Evolutionary conservation across 2,888 invertebrate species (phyloP), one percentile per base, ranked within the genome.

Genomic region (Eupeodes latifasciatus): DNA sequence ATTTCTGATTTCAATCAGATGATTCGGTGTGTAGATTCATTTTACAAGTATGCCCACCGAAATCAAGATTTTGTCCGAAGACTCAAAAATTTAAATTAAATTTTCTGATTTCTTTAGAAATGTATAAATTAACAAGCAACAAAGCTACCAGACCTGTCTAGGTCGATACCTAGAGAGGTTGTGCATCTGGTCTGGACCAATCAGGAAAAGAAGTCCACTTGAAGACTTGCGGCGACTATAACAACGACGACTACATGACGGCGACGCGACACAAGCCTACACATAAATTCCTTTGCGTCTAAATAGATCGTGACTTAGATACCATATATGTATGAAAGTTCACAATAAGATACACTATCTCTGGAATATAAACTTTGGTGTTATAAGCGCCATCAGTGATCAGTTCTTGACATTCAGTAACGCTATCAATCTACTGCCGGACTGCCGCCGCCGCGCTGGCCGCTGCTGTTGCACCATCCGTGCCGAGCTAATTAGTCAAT

Each of bases 81-180:
- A 86, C 53, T 71, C 11, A 11, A 82, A 71, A 77, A 69, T 82
- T 75, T n/a, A n/a, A 85, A 59, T 76, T 76, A 85, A 40, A 76
- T 76, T 71, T 71, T 64, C 64, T 44, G 64, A 80, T 51, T 75
- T 67, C 69, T 80, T 78, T 69, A 40, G 62, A 83, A 40, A 61
- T 59, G 12, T 57, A 67, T 66, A 67, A 67, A 49, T 16, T 36
- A 40, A 62, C 36, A 40, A 67, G 67, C n/a, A 44, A 74, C 27
- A 71, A 72, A 57, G 57, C 66, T 6, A 57, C 40, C 76, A 87
- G 86, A 87, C 86, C 76, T 80, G 86, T 87, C 86, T 87, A 72
- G 53, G 36, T 66, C 14, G 14, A 11, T 53, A 44, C 40, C 6
- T 40, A 40, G 36, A 51, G 47, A n/a, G 12, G 57, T 51, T 66